These are phyloP conservation scores for Sialis lutaria DNA, from an alignment of 2,888 invertebrate species.

Conservation along the genomic window DNA sequence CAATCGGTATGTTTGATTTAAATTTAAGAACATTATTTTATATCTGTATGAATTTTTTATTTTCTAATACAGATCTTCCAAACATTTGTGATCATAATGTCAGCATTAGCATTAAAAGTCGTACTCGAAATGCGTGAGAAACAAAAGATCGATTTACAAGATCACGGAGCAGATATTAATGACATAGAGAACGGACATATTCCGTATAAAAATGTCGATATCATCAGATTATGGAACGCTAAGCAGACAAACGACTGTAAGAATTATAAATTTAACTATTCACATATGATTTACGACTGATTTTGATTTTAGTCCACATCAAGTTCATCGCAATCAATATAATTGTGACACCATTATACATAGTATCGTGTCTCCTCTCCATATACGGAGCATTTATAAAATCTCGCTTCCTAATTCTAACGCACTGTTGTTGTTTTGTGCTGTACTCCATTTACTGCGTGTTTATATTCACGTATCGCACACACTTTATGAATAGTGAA, in stretches of 20 bases:
- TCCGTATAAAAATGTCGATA: background rate
- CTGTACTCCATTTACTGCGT: background rate
- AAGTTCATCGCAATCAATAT: background rate
- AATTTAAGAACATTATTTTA: background rate
- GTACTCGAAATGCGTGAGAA: constrained; percentile 2
- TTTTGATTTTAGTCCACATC: background rate
- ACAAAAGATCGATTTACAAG: constrained; percentile 2
- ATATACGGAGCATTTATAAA: constrained; percentile 3
- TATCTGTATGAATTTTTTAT: background rate
- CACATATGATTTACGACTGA: background rate
- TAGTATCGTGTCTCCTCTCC: background rate
- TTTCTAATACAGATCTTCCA: constrained; percentile 1
- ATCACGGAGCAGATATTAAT: constrained; percentile 2
- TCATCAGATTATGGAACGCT: constrained; percentile 2
- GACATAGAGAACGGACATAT: background rate
- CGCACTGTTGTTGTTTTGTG: constrained; percentile 1
- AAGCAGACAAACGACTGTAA: constrained; percentile 2
- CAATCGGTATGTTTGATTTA: constrained; percentile 1
- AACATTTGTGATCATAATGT: background rate
- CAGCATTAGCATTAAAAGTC: constrained; percentile 2
- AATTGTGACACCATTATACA: background rate
- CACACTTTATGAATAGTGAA: background rate
- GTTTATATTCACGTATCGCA: background rate
- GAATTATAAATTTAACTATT: background rate
- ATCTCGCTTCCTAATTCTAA: background rate